A percentile compares a stretch with the other conserved stretches of the same genome.
These are phyloP conservation scores for Orgyia antiqua DNA, from an alignment of 2,888 invertebrate genomes.

Conservation along the genomic window DNA sequence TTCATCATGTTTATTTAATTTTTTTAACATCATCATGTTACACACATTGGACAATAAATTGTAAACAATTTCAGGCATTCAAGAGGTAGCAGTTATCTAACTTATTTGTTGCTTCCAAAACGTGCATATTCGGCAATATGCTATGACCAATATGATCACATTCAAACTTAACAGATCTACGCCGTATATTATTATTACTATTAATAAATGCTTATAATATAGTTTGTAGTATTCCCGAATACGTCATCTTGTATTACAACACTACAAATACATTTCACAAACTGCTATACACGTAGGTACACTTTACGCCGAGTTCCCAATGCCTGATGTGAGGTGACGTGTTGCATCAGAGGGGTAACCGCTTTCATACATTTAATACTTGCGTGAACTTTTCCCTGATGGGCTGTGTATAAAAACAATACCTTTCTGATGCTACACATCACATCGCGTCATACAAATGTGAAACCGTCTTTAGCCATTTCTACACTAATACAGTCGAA, in stretches of 20 bases:
- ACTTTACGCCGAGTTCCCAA: too few species aligned
- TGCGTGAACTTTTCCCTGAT: too few species aligned
- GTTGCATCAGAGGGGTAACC: too few species aligned
- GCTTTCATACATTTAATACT: too few species aligned
- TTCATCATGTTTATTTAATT: conserved; percentile 60
- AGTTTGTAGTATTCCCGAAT: conserved; percentile 13
- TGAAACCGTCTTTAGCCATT: conserved; percentile 30
- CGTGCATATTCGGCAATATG: conserved; percentile 3
- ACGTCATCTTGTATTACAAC: conserved; percentile 16
- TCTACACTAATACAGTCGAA: conserved; percentile 29
- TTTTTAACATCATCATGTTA: conserved; percentile 56
- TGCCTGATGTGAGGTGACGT: too few species aligned
- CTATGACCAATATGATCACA: too few species aligned
- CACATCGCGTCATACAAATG: too few species aligned
- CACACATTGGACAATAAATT: conserved; percentile 54
- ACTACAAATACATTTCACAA: conserved; percentile 38
- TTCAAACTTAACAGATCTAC: conserved; percentile 15
- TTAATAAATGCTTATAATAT: conserved; percentile 24
- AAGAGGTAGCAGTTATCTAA: conserved; percentile 69
- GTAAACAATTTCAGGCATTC: conserved; percentile 67
- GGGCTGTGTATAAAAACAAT: too few species aligned
- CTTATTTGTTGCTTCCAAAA: conserved; percentile 25
- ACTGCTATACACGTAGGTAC: conserved; percentile 43
- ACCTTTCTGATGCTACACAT: too few species aligned
- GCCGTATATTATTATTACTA: conserved; percentile 16